phyloP scores from a whole-genome alignment of 2,113 vertebrate genomes.

The Pholis gunnellus region DNA sequence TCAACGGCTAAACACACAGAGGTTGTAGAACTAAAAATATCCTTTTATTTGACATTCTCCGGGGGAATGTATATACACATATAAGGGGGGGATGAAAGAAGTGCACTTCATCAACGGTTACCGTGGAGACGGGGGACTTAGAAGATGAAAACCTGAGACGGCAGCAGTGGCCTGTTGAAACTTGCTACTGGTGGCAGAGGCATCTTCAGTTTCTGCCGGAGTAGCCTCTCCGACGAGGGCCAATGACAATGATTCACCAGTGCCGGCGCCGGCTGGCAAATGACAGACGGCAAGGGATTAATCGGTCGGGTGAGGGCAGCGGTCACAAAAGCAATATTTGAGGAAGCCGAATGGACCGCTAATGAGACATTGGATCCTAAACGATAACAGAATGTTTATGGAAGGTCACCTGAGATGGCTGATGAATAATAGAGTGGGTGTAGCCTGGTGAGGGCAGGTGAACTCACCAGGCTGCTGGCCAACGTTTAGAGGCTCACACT shows the following conservation, averaged over 20 bases:
- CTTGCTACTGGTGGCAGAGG: conserved; percentile 34
- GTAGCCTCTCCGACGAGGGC: conserved; percentile 12
- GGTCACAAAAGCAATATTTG: conserved; percentile 62
- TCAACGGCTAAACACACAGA: conserved; percentile 44
- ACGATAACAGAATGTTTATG: conserved; percentile 79
- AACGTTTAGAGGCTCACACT: conserved; percentile 25
- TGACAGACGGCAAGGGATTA: conserved; percentile 48
- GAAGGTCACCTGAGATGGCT: conserved; percentile 68
- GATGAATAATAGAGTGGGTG: conserved; percentile 76
- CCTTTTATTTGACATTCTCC: conserved; percentile 33
- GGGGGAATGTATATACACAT: conserved; percentile 12
- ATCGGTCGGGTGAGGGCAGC: conserved; percentile 28
- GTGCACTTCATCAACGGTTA: conserved; percentile 34
- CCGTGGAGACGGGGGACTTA: conserved; percentile 42
- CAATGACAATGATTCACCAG: background rate
- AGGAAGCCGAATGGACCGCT: conserved; percentile 65
- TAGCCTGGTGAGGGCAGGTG: conserved; percentile 49
- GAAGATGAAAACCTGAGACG: conserved; percentile 70
- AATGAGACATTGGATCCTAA: conserved; percentile 83
- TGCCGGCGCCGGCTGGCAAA: background rate
- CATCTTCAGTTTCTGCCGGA: conserved; percentile 57
- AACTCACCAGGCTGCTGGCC: conserved; percentile 21
- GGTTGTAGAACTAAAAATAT: conserved; percentile 44
- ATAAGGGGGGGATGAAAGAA: background rate
- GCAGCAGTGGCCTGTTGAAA: conserved; percentile 54